These are phyloP conservation scores for Argentina silus DNA, from an alignment of 2,797 vertebrate genomes.

Conservation along the genomic window DNA sequence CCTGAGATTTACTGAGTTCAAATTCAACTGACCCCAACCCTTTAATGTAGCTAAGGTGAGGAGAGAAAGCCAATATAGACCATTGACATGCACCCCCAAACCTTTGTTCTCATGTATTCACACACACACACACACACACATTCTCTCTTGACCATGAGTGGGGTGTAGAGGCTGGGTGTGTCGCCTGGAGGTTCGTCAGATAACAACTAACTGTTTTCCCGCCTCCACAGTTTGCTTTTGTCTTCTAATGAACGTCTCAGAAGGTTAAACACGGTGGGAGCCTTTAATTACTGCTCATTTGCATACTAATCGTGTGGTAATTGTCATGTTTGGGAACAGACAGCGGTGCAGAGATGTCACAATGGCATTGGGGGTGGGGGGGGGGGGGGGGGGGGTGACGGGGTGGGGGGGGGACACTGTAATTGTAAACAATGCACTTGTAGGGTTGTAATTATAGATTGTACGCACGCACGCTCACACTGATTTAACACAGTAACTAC, in stretches of 20 bases:
- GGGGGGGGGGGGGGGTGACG: too few relatives aligned
- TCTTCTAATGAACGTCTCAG: constrained; percentile 30
- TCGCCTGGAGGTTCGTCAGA: constrained; percentile 2
- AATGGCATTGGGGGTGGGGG: constrained; percentile 7
- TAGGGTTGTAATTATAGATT: constrained; percentile 38
- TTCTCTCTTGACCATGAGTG: too few relatives aligned
- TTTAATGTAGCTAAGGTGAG: too few relatives aligned
- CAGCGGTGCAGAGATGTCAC: not conserved
- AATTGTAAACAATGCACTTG: constrained; percentile 30
- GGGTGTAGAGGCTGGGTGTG: too few relatives aligned
- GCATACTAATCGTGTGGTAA: constrained; percentile 42
- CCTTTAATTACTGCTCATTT: constrained; percentile 36
- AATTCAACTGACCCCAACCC: too few relatives aligned
- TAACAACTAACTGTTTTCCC: constrained; percentile 9
- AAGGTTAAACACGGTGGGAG: constrained; percentile 28
- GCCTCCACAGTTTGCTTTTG: constrained; percentile 9
- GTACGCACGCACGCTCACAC: not conserved
- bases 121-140: too few relatives aligned
- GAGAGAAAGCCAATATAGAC: too few relatives aligned
- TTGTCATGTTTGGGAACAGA: constrained; percentile 36
- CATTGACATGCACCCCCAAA: too few relatives aligned
- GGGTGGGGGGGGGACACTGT: not conserved
- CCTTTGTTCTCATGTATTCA: too few relatives aligned
- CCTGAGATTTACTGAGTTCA: too few relatives aligned
- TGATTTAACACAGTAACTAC: constrained; percentile 26